Base-by-base conservation (phyloP, 2,797 vertebrate genomes). In the Molossus molossus region DNA sequence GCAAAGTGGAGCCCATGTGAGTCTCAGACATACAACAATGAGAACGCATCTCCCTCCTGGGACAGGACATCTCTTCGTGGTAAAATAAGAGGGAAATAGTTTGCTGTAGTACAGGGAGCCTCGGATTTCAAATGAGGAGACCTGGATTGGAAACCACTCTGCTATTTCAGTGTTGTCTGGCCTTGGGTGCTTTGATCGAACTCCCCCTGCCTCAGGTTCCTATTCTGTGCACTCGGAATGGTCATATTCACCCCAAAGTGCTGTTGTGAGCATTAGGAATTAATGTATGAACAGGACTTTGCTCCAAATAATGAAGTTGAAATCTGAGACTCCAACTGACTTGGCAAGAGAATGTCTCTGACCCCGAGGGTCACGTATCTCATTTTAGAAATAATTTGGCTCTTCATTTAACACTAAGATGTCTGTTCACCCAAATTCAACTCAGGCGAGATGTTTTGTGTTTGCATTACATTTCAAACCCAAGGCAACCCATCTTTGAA, bases 381-480 rank as follows among this genome's bases (percentile, higher is more conserved):
- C 69, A 79, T 67, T 86, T 90, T 85, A 87, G 60, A 55, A 65
- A 70, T 87, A 50, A 69, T 62, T 33, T 76, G 17, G 3, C 6
- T 81, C 9, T 94, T 86, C 12, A 11, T 81, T 87, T 84, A 13
- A 55, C 64, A 55, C 20, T 45, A 62, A 88, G 20, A 11, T 92
- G 92, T 75, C 8, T 89, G 12, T 82, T 92, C 76, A 80, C 2
- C 58, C 25, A 37, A n/a, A 60, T 89, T 91, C 23, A 81, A 73
- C 23, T 75, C 77, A 13, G 9, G 7, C 45, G 37, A 87, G 62
- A 48, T 62, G 18, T 37, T 86, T 58, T 79, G 37, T 67, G 21
- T 84, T 84, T 57, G 50, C 37, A 57, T 76, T 45, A 29, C 6
- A 5, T 62, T 77, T 84, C 48, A 67, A 67, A 90, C 25, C 62